Conservation (phyloP, 2,888 invertebrate species). For the Brachynemurus nebulosus region DNA sequence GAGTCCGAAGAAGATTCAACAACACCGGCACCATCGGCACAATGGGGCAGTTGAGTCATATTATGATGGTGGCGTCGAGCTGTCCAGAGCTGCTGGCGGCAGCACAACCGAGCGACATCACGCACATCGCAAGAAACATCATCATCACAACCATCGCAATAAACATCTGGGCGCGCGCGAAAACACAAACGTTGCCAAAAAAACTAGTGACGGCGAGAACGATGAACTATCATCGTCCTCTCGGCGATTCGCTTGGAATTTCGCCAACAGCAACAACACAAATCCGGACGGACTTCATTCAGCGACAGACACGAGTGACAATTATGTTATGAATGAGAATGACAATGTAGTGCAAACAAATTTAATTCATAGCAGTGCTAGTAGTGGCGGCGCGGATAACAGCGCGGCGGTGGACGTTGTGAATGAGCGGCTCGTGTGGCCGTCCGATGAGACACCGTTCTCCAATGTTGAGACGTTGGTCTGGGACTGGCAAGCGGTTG, state of each 20-base stretch:
- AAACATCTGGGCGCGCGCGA: neutral
- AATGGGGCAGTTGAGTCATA: neutral
- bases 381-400: neutral
- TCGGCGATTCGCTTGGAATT: too few relatives aligned
- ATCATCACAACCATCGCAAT: neutral
- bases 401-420: neutral
- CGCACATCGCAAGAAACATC: slow-evolving; percentile 7
- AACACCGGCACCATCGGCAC: slow-evolving; percentile 9
- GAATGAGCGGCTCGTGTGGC: slow-evolving; percentile 5
- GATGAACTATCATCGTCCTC: too few relatives aligned
- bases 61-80: too few relatives aligned
- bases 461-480: slow-evolving; percentile 33
- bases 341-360: neutral
- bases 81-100: neutral
- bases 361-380: slow-evolving; percentile 1
- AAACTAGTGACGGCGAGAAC: neutral
- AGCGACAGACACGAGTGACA: neutral
- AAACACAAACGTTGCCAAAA: neutral
- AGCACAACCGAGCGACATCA: neutral
- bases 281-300: too few relatives aligned
- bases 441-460: slow-evolving; percentile 6
- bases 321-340: neutral
- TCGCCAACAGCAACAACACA: neutral
- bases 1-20: slow-evolving; percentile 22
- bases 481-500: slow-evolving; percentile 64